Percentiles rank a stretch among this genome's conserved stretches.
Conservation (phyloP, 2,113 vertebrate species). For the Catharus minimus region DNA sequence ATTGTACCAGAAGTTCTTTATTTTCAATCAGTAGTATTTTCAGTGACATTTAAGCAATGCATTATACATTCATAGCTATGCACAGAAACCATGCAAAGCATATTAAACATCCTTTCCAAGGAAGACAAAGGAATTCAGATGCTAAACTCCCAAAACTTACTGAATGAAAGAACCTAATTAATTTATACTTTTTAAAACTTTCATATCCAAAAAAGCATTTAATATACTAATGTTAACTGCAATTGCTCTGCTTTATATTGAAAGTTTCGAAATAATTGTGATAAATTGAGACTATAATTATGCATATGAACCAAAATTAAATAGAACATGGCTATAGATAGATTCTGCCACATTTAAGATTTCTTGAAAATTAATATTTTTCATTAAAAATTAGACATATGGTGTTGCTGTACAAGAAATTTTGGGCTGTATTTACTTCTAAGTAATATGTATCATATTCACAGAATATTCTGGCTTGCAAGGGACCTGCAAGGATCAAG, state of each 20-base stretch:
- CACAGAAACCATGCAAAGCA: fast-evolving
- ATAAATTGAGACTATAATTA: background rate
- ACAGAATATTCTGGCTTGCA: background rate
- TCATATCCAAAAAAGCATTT: background rate
- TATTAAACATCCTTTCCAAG: background rate
- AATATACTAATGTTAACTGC: background rate
- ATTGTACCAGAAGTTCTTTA: background rate
- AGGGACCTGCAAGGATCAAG: background rate
- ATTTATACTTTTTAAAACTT: background rate
- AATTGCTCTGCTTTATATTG: background rate
- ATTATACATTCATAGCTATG: background rate
- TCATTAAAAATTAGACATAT: background rate
- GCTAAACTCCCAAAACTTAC: background rate
- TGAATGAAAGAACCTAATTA: background rate
- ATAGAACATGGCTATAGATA: background rate
- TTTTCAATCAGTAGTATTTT: background rate
- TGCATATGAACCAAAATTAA: background rate
- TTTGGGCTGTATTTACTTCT: background rate
- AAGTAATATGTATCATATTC: background rate
- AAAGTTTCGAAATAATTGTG: background rate
- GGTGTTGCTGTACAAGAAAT: background rate
- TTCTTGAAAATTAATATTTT: background rate
- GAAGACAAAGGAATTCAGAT: background rate
- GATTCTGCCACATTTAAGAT: background rate
- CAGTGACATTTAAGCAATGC: background rate